Base-by-base conservation (phyloP, 2,888 invertebrate genomes). In the Antheraea assamensis region DNA sequence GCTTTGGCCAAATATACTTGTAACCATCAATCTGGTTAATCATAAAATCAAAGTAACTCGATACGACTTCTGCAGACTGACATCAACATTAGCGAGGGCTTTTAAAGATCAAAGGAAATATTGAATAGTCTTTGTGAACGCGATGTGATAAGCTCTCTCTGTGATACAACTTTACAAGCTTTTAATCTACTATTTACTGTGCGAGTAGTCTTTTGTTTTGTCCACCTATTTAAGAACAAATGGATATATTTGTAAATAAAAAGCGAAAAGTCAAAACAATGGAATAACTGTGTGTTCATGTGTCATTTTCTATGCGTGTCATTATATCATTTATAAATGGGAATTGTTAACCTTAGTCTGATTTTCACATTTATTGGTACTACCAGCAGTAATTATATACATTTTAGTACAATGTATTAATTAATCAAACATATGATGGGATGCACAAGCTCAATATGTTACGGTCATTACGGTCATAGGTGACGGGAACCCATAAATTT, bases 81-180 rank as follows among this genome's bases (percentile, higher is more conserved):
- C 72, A 73, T 74, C 75, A 74, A 74, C 75, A 76, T 78, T 76
- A 79, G 77, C 78, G 78, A 78, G 79, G 76, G 76, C 78, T 81
- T 80, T 79, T 76, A 76, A 72, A 85, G 83, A 85, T 85, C 85
- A 85, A 86, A 87, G 85, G 73, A 72, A 77, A 76, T 75, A 75
- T 75, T 78, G 79, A 81, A 80, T 77, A 76, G 77, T 74, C 75
- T 78, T 80, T 81, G 77, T 78, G 76, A 76, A 78, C 76, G 75
- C 71, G 75, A 73, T 74, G 77, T 75, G 77, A 80, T 79, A 76
- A 78, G 70, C 64, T 52, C 42, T 19, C 70, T 75, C 77, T 76
- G 74, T 68, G 73, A 75, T 27, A 64, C 30, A 64, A 13, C 27
- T 77, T 80, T 73, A 76, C 61, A 77, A 80, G 74, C 75, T 73